phyloP scores from a whole-genome alignment of 2,113 vertebrate species.

The Nibea coibor region DNA sequence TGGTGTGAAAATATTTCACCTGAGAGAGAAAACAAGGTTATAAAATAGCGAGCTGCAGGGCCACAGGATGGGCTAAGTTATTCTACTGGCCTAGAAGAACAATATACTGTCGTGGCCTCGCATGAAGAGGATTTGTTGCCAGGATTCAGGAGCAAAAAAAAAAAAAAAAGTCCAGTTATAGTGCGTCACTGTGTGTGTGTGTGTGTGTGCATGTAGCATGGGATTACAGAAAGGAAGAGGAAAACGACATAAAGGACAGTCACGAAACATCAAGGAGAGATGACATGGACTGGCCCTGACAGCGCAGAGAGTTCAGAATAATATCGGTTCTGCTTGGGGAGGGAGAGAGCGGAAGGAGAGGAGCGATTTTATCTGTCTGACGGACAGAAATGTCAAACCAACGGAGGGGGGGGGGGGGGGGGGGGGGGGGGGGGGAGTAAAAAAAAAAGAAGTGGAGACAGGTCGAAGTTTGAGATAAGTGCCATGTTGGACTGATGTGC shows the following conservation, averaged over 20 bases:
- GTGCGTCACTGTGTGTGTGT: background rate
- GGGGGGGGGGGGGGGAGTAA: conserved; percentile 4
- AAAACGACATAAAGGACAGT: conserved; percentile 23
- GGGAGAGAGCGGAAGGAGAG: conserved; percentile 11
- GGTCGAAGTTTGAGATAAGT: conserved; percentile 62
- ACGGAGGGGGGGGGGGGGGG: background rate
- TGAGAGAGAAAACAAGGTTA: conserved; percentile 72
- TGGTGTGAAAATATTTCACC: conserved; percentile 77
- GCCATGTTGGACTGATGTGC: conserved; percentile 24
- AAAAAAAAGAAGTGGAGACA: conserved; percentile 23
- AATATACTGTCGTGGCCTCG: conserved; percentile 47
- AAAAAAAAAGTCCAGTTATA: background rate
- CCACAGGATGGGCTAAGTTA: conserved; percentile 63
- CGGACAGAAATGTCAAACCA: conserved; percentile 58
- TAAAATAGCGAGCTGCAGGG: conserved; percentile 32
- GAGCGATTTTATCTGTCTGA: conserved; percentile 60
- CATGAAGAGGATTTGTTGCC: conserved; percentile 29
- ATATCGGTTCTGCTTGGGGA: conserved; percentile 38
- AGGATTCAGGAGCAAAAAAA: conserved; percentile 27
- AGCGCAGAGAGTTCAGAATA: conserved; percentile 39
- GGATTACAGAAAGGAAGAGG: conserved; percentile 16
- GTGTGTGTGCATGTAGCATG: background rate
- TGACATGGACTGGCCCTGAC: conserved; percentile 60
- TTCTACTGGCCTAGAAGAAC: conserved; percentile 65
- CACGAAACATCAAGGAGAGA: conserved; percentile 47